Base-by-base conservation (phyloP, 2,888 invertebrate genomes). In the Eugnorisma glareosa region DNA sequence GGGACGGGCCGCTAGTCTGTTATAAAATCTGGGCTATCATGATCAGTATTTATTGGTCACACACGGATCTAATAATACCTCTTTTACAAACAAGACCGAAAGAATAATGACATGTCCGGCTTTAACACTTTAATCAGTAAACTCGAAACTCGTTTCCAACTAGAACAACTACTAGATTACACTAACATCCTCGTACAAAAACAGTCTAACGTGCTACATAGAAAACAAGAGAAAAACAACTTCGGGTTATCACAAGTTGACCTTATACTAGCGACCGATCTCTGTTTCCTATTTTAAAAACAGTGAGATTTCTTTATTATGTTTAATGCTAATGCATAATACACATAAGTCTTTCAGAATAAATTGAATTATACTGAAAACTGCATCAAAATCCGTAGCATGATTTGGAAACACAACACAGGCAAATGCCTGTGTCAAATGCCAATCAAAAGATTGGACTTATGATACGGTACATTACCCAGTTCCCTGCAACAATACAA, bases 91-190 rank as follows among this genome's bases (percentile, higher is more conserved):
- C 31, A 31, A 43, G 1, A 28, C 15, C 11, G n/a, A n/a, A 43
- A 24, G 11, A 18, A 21, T 28, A 45, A 67, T 54, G 40, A 54
- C 21, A 67, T 15, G 40, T 48, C 18, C 40, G 24, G 15, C n/a
- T 73, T 45, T 79, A 40, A 63, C 63, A 73, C 40, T 79, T 57
- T 15, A 63, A 67, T 61, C 18, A 13, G 73, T 54, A n/a, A 67
- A 79, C 31, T 57, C n/a, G 28, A 51, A 1, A 37, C n/a, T 54
- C n/a, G 5, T 45, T 51, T 31, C 18, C 31, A 35, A 51, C 6
- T 37, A 15, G 10, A 37, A 37, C 10, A 72, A 79, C n/a, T 48
- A 73, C 67, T 54, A 67, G 37, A 73, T 79, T 79, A 67, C 11
- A 45, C 28, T 45, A 67, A 31, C 40, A 40, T 48, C 37, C 21